These are phyloP conservation scores for Pelochelys cantorii DNA, from an alignment of 2,797 vertebrate genomes.

Conservation along the genomic window DNA sequence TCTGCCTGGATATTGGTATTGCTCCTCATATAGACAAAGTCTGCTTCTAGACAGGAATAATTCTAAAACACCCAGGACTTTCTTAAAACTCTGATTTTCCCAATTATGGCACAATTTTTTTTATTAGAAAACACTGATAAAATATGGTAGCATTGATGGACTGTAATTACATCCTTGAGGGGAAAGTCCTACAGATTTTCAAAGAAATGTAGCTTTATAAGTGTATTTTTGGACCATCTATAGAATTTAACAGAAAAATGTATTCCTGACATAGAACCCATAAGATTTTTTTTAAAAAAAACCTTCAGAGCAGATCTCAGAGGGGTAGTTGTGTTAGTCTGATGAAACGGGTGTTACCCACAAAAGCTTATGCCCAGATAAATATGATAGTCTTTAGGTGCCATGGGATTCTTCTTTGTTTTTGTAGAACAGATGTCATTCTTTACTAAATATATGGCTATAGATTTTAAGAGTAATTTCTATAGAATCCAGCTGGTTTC, in stretches of 20 bases:
- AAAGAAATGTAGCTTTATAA: constrained; percentile 19
- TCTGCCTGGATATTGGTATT: not conserved
- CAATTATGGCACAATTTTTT: not conserved
- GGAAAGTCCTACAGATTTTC: not conserved
- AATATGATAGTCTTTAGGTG: too few relatives aligned
- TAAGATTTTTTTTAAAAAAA: not conserved
- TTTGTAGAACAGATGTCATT: not conserved
- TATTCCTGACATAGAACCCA: not conserved
- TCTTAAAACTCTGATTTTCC: constrained; percentile 21
- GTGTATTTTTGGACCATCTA: not conserved
- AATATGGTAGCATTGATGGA: not conserved
- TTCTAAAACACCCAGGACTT: not conserved
- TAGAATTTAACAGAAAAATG: not conserved
- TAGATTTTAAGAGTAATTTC: not conserved
- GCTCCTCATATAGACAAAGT: not conserved
- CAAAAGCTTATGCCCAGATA: too few relatives aligned
- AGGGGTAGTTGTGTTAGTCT: too few relatives aligned
- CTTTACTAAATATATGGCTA: not conserved
- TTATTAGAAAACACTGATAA: constrained; percentile 20
- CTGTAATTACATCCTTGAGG: not conserved
- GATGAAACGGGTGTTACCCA: too few relatives aligned
- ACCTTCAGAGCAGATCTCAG: too few relatives aligned
- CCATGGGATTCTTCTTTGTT: too few relatives aligned
- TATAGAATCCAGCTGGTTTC: not conserved
- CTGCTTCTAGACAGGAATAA: not conserved